Evolutionary conservation across 2,797 vertebrate genomes (phyloP).

Genomic region (Squalus acanthias): DNA sequence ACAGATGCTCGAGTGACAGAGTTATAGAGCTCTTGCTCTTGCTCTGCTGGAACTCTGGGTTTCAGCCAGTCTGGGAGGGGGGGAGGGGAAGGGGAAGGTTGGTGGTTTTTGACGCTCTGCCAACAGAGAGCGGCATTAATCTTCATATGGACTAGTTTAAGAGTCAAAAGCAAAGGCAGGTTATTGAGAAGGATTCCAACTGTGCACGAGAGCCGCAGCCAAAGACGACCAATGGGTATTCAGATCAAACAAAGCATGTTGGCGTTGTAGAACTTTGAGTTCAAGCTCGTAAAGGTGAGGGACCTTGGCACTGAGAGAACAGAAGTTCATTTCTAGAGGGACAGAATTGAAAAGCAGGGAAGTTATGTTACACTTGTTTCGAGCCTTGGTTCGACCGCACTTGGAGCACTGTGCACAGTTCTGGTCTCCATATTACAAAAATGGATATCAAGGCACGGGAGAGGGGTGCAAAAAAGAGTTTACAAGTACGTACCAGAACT

Average conservation of each 20-base stretch:
- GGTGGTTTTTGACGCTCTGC: neutral
- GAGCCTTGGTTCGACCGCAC: no score
- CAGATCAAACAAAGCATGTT: neutral
- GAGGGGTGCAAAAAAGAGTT: neutral
- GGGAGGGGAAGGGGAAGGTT: neutral
- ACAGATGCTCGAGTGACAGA: neutral
- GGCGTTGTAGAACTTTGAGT: neutral
- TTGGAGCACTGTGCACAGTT: no score
- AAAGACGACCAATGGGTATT: no score
- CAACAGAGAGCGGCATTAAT: neutral
- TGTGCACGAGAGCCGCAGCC: neutral
- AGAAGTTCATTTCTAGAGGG: neutral
- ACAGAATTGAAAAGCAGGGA: neutral
- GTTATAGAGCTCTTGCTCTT: neutral
- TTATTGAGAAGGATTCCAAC: neutral
- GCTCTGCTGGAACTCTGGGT: neutral
- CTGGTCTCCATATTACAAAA: neutral
- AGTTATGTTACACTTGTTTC: no score
- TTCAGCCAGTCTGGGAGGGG: neutral
- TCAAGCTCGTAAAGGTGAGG: neutral
- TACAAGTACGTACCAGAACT: neutral
- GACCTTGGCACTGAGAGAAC: rapidly evolving
- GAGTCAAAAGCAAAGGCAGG: neutral
- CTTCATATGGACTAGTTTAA: neutral
- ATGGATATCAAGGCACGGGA: neutral